Percentiles rank a stretch among this genome's conserved stretches.
phyloP scores from a whole-genome alignment of 2,113 vertebrate species.

The Rynchops niger region DNA sequence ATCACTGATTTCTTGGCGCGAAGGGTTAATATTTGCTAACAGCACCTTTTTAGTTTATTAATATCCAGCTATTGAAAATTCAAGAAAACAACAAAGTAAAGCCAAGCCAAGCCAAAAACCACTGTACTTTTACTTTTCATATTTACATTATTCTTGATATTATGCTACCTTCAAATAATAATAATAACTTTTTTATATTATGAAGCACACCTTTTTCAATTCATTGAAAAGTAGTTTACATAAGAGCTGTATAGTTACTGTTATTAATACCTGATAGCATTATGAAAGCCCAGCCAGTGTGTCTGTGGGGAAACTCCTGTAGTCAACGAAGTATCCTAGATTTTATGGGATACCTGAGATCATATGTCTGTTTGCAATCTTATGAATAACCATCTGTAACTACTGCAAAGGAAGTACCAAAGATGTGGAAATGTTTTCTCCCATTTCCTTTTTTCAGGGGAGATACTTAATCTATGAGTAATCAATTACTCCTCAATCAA shows the following conservation, averaged over 20 bases:
- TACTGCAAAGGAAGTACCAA: not conserved
- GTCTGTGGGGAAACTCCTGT: not conserved
- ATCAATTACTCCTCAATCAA: not conserved
- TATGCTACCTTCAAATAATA: not conserved
- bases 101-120: not conserved
- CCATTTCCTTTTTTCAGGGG: not conserved
- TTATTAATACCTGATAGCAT: constrained; percentile 15
- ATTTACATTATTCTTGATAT: not conserved
- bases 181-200: not conserved
- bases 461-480: not conserved
- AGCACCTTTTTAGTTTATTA: not conserved
- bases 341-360: not conserved
- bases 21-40: not conserved
- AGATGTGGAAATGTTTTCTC: not conserved
- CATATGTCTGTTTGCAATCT: not conserved
- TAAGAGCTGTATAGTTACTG: not conserved
- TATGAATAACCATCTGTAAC: not conserved
- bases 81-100: not conserved
- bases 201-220: not conserved
- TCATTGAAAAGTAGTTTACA: not conserved
- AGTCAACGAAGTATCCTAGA: not conserved
- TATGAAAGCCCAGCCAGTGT: constrained; percentile 42
- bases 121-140: not conserved
- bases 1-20: not conserved
- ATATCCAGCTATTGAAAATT: not conserved